Conservation (phyloP, 2,888 invertebrate species). For the Cheilosia vulpina region DNA sequence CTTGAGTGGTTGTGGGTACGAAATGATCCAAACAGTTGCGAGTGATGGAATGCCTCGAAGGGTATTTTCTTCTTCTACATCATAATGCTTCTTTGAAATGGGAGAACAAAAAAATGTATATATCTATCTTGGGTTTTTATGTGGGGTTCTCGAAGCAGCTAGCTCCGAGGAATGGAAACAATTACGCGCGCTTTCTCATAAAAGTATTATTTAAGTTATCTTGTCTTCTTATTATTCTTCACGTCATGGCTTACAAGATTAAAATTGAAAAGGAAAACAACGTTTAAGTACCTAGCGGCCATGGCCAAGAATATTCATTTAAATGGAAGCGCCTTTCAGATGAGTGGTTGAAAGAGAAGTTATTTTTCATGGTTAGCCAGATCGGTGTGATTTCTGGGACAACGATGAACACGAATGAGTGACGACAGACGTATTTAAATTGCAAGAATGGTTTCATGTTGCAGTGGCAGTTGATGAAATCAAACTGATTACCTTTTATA, state of each 20-base stretch:
- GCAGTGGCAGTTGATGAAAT: no score
- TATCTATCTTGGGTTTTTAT: slow-evolving; percentile 1
- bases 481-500: no score
- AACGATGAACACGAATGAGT: no score
- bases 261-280: slow-evolving; percentile 35
- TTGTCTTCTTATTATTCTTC: slow-evolving; percentile 16
- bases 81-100: neutral
- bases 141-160: neutral
- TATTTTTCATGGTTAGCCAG: neutral
- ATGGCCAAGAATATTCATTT: neutral
- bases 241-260: slow-evolving; percentile 23
- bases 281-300: neutral
- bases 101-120: neutral
- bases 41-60: slow-evolving; percentile 34
- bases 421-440: no score
- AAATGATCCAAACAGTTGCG: slow-evolving; percentile 14
- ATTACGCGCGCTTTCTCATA: slow-evolving; percentile 25
- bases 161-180: slow-evolving; percentile 21
- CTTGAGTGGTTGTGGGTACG: neutral
- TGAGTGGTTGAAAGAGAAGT: neutral
- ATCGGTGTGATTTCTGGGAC: neutral
- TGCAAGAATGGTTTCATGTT: no score
- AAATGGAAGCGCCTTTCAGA: neutral
- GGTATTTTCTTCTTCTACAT: neutral
- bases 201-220: slow-evolving; percentile 27